Evolutionary conservation across 2,888 invertebrate genomes (phyloP), one percentile per base, ranked within the genome.

Genomic region (Peribatodes rhomboidaria): DNA sequence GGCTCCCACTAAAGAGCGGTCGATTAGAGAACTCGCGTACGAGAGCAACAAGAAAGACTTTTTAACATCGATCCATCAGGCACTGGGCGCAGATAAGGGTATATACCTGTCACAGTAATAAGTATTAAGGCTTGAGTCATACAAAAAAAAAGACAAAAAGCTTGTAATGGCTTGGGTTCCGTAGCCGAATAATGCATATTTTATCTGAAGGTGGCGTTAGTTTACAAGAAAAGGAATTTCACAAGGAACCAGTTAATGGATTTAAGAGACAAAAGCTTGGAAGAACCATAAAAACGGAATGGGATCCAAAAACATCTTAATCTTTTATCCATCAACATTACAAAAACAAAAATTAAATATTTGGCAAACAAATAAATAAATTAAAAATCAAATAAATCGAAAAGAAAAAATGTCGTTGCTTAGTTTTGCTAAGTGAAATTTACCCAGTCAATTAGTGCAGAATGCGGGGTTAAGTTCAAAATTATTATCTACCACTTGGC

Each of bases 1-100:
- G 84, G 84, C 81, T 72, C 70, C 78, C 75, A 78, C 81, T 84
- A 86, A 87, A 86, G 81, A 77, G 77, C 77, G 75, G 75, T 81
- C 83, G 87, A 87, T 88, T 87, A 86, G 83, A 79, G 79, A 75
- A 75, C 71, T 68, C 69, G 69, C 75, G 67, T 73, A 78, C 69
- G 79, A 82, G 80, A 82, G 80, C 84, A 86, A 84, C 79, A 84
- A 84, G 84, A 86, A 84, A 75, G 71, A 78, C 80, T 81, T 83
- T 84, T 86, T 83, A 87, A 84, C 85, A 86, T 83, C 88, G 87
- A 90, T 90, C 89, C 87, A 90, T 91, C 90, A 90, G 85, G 72
- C 80, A 78, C 78, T 78, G 84, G 78, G 71, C 71, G 71, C 80
- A 81, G 90, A 89, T 91, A 91, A 90, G 85, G 77, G 78, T 81